Base-by-base conservation (phyloP, 2,797 vertebrate genomes). In the Poeciliopsis infans region DNA sequence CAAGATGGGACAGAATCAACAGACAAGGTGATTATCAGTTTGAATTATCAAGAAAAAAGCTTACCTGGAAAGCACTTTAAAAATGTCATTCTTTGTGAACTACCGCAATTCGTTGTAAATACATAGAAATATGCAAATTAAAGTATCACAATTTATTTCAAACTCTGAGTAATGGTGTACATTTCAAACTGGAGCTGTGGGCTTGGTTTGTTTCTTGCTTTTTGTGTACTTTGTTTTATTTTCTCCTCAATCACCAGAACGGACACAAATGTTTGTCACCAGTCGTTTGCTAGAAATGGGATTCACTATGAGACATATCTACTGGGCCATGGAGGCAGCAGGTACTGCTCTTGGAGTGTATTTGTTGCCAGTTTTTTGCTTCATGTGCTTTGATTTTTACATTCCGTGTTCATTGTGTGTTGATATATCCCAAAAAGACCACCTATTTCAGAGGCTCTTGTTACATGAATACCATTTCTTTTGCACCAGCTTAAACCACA, bases 211-310 rank as follows among this genome's bases (percentile, higher is more conserved):
- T 84, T 87, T 92, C 86, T 79, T 89, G 85, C 84, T 87, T 90
- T 90, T 90, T 93, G 79, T 93, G 81, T 89, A 87, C 86, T 20
- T 75, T 59, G 87, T 92, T 92, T 90, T 16, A 77, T 93, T 93
- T 93, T 93, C 88, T 92, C 91, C 90, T 93, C 86, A 92, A 92
- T 84, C 89, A 94, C 92, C 92, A 96, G 96, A 96, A 78, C 93
- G 95, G 88, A 94, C 96, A 89, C 95, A 95, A 93, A 95, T 96
- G 92, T 96, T 96, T 93, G 96, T 96, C 91, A 96, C 96, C 90
- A 96, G 95, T 84, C 95, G 95, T 45, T 95, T 97, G 91, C 92
- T 96, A 90, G 96, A 97, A 95, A 97, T 97, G 96, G 96, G 96
- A 89, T 97, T 97, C 94, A 90, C 96, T 91, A 93, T 96, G 92